These are phyloP conservation scores for Phrynosoma blainvillii DNA, from an alignment of 2,113 vertebrate genomes.

Conservation along the genomic window DNA sequence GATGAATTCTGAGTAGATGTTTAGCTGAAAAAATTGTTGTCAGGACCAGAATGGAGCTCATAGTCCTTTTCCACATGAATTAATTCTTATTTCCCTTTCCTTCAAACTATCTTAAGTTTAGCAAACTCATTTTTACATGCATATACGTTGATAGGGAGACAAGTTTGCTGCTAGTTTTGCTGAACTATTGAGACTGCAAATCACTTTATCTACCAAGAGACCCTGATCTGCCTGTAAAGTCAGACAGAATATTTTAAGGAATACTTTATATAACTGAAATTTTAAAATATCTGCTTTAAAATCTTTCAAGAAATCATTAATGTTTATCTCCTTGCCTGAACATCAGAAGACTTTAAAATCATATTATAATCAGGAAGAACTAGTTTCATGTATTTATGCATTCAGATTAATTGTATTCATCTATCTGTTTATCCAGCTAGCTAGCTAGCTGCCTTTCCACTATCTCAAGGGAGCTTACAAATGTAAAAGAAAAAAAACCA, in stretches of 20 bases:
- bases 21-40: too few relatives aligned
- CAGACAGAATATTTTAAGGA: background rate
- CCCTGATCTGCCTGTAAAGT: too few relatives aligned
- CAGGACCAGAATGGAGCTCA: too few relatives aligned
- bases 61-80: too few relatives aligned
- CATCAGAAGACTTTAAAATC: background rate
- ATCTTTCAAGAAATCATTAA: background rate
- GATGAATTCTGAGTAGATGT: too few relatives aligned
- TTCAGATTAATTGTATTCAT: slow-evolving; percentile 1
- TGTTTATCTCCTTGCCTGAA: background rate
- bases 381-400: background rate
- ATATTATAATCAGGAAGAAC: background rate
- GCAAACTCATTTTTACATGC: too few relatives aligned
- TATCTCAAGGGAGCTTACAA: background rate
- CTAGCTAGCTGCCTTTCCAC: background rate
- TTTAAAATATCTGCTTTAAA: background rate
- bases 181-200: background rate
- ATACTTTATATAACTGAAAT: background rate
- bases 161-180: background rate
- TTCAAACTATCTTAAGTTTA: too few relatives aligned
- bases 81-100: too few relatives aligned
- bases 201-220: too few relatives aligned
- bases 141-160: background rate
- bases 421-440: background rate
- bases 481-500: background rate